Conservation (phyloP, 2,797 vertebrate genomes). For the Rhinella marina region DNA sequence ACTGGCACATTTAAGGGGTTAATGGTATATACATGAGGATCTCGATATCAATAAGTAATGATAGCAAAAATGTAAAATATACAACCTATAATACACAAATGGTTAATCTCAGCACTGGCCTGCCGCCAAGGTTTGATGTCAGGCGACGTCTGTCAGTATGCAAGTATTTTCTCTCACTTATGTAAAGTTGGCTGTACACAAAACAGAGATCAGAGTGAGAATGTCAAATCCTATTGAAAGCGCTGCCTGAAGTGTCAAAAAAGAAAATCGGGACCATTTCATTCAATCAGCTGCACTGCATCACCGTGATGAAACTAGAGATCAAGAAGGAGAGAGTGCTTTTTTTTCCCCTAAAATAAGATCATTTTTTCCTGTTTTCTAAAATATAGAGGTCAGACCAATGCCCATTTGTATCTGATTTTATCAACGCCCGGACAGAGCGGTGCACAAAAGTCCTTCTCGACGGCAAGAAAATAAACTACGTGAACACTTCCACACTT, state of each 20-base stretch:
- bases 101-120: neutral
- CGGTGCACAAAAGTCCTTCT: neutral
- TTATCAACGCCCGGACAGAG: neutral
- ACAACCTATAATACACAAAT: neutral
- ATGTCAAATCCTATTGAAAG: neutral
- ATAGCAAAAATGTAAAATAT: neutral
- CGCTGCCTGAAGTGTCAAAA: neutral
- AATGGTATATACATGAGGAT: neutral
- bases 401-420: neutral
- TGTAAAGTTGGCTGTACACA: neutral
- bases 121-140: neutral
- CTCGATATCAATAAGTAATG: neutral
- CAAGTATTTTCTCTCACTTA: neutral
- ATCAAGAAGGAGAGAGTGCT: neutral
- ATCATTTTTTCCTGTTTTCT: neutral
- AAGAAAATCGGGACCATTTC: too few species aligned
- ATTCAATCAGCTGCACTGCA: neutral
- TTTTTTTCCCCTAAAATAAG: neutral
- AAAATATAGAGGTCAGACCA: neutral
- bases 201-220: neutral
- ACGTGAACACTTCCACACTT: neutral
- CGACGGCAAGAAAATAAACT: neutral
- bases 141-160: neutral
- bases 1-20: neutral
- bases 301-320: neutral